phyloP scores from a whole-genome alignment of 2,113 vertebrate species.

The Tichodroma muraria region DNA sequence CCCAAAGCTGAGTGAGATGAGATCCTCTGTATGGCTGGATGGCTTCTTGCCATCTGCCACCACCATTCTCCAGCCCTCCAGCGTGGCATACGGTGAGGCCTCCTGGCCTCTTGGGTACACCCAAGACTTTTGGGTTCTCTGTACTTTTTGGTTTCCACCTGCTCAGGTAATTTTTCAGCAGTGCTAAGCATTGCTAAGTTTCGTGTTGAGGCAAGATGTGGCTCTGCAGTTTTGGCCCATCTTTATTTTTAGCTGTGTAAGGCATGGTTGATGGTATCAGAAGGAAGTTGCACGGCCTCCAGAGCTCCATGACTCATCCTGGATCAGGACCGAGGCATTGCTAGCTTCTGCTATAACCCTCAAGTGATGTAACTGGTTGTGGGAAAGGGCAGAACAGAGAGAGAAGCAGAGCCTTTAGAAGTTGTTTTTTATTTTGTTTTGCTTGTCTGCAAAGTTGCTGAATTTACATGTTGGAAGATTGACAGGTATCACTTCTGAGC shows the following conservation, averaged over 20 bases:
- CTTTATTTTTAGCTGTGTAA: conserved; percentile 26
- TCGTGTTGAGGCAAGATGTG: neutral
- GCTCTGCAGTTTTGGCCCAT: neutral
- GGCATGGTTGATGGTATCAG: conserved; percentile 8
- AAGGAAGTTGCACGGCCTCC: neutral
- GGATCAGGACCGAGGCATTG: neutral
- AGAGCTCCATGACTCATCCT: neutral
- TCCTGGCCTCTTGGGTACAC: neutral
- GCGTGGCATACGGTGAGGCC: neutral
- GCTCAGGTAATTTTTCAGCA: neutral
- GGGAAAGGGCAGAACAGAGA: neutral
- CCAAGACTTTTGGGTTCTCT: neutral
- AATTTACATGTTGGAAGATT: neutral
- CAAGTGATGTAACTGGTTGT: neutral
- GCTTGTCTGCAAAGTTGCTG: neutral
- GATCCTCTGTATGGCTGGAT: neutral
- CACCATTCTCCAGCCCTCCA: neutral
- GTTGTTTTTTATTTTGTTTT: neutral
- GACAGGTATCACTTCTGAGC: neutral
- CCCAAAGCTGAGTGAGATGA: neutral
- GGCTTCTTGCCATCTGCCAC: neutral
- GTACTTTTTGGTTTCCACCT: neutral
- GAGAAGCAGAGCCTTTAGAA: neutral
- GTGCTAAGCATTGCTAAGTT: neutral
- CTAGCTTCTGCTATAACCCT: neutral